Conservation (phyloP, 53 echinoderm and acorn worm species). For the Patiria pectinifera region DNA sequence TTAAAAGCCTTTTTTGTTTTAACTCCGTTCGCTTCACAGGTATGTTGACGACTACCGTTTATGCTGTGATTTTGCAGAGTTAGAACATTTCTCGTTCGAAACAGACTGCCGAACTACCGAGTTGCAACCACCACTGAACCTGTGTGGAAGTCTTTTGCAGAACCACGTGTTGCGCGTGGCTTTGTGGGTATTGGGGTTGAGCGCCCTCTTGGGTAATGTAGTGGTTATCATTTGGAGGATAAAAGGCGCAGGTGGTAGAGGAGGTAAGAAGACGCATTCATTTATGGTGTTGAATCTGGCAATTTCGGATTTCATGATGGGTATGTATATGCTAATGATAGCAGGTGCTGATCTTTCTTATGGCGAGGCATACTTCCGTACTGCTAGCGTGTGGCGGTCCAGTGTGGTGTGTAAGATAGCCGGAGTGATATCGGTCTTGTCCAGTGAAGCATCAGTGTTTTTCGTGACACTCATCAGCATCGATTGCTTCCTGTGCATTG, state of each 20-base stretch:
- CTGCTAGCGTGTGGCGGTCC: constrained; percentile 43
- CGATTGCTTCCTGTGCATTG: constrained; percentile 50
- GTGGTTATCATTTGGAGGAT: constrained; percentile 41
- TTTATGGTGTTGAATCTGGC: constrained; percentile 53
- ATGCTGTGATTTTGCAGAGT: constrained; percentile 13
- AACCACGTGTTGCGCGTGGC: constrained; percentile 18
- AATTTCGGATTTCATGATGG: constrained; percentile 63
- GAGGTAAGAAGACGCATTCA: constrained; percentile 40
- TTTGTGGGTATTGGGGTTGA: constrained; percentile 48
- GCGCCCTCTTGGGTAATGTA: constrained; percentile 57
- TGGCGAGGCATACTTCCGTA: constrained; percentile 51
- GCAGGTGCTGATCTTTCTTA: constrained; percentile 46
- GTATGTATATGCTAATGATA: constrained; percentile 65
- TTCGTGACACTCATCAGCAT: constrained; percentile 59
- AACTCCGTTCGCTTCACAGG: not conserved
- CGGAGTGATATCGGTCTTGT: constrained; percentile 57
- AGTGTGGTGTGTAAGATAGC: constrained; percentile 37
- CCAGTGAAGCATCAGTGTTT: constrained; percentile 70
- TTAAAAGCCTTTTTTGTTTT: not conserved
- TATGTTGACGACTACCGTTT: constrained; percentile 38
- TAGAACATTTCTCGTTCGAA: not conserved
- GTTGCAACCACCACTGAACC: constrained; percentile 25
- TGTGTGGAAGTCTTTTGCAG: constrained; percentile 49
- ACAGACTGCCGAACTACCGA: not conserved
- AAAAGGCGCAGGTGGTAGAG: not conserved